Conservation (phyloP, 2,113 vertebrate genomes). For the Tympanuchus pallidicinctus region DNA sequence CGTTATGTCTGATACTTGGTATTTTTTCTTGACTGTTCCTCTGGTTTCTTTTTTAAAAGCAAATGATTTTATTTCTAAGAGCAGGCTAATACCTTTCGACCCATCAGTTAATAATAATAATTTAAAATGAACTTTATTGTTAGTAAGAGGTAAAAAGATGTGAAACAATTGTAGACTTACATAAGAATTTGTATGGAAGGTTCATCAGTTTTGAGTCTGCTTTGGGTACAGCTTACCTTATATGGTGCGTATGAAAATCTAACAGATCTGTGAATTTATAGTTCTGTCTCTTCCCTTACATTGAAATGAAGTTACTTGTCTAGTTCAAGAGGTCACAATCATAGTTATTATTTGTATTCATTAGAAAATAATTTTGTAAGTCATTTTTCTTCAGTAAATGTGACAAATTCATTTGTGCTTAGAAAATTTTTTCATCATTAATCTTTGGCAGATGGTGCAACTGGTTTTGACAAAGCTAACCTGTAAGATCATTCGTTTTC, state of each 20-base stretch:
- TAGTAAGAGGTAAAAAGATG: background rate
- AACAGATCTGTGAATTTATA: background rate
- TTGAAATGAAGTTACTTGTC: background rate
- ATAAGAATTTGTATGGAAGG: background rate
- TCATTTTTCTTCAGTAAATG: conserved; percentile 16
- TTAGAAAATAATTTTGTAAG: conserved; percentile 12
- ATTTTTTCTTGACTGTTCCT: background rate
- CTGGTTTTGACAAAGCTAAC: conserved; percentile 53
- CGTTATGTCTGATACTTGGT: background rate
- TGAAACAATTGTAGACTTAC: background rate
- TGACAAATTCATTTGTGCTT: conserved; percentile 17
- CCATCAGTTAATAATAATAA: background rate
- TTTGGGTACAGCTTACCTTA: fast-evolving
- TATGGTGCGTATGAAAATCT: fast-evolving
- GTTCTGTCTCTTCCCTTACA: background rate
- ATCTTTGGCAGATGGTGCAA: conserved; percentile 60
- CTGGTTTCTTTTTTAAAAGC: background rate
- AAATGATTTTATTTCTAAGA: background rate
- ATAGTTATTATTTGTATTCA: conserved; percentile 5
- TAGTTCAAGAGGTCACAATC: background rate
- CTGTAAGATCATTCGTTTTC: conserved; percentile 55
- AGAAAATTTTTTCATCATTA: conserved; percentile 35
- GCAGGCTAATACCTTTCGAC: background rate
- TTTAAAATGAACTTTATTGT: background rate
- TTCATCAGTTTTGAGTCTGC: background rate